These are phyloP conservation scores for Macroglossus sobrinus DNA, from an alignment of 2,113 vertebrate genomes.

Conservation along the genomic window DNA sequence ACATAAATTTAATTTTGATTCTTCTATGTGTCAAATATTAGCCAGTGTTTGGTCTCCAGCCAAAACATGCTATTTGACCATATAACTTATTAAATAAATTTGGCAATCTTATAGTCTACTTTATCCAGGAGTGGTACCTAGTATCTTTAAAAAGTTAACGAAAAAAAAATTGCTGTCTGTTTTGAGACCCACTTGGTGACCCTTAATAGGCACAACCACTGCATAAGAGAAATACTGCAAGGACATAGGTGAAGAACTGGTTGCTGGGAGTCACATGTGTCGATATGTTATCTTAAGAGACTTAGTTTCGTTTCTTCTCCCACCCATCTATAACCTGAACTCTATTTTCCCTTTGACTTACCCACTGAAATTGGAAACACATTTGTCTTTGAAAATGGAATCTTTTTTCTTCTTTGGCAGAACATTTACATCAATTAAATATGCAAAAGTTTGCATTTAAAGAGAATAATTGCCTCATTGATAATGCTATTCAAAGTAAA, in stretches of 20 bases:
- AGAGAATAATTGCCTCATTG: neutral
- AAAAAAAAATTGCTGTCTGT: neutral
- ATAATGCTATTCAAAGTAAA: neutral
- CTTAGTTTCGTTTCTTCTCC: neutral
- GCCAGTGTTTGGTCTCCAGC: neutral
- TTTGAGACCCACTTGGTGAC: neutral
- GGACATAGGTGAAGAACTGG: neutral
- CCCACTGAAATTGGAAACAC: neutral
- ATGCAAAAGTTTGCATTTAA: slow-evolving; percentile 3
- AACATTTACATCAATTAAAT: neutral
- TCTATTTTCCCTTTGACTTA: neutral
- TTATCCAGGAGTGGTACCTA: neutral
- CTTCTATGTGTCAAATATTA: neutral
- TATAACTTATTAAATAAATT: neutral
- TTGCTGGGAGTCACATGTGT: neutral
- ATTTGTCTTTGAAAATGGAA: neutral
- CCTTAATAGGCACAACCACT: neutral
- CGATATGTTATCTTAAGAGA: neutral
- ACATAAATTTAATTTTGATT: neutral
- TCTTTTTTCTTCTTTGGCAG: neutral
- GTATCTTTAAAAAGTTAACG: neutral
- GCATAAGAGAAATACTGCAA: neutral
- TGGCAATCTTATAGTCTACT: neutral
- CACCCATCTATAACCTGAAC: neutral
- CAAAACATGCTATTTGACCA: neutral